These are phyloP conservation scores for Steinernema hermaphroditum DNA, from an alignment of 2,888 invertebrate genomes.

Conservation along the genomic window DNA sequence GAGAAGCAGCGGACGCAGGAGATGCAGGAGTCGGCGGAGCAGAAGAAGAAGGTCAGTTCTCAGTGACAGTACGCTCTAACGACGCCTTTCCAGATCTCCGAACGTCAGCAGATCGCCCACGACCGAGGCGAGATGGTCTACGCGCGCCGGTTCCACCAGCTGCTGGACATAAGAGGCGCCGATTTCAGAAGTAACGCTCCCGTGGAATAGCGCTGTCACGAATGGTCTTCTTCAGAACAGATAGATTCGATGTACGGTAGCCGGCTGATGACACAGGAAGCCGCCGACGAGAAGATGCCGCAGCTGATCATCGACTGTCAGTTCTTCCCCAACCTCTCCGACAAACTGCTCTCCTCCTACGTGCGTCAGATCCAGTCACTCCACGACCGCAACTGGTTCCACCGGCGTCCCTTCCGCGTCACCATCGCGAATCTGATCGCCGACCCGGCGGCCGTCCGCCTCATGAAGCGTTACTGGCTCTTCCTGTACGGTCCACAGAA, in stretches of 20 bases:
- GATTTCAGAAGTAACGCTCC: slow-evolving; percentile 43
- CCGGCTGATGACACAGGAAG: slow-evolving; percentile 35
- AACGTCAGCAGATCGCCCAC: slow-evolving; percentile 34
- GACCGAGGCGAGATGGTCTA: slow-evolving; percentile 49
- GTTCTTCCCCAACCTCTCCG: slow-evolving; percentile 36
- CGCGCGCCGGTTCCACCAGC: slow-evolving; percentile 43
- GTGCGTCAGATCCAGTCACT: slow-evolving; percentile 35
- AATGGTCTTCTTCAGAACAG: slow-evolving; percentile 38
- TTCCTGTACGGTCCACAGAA: slow-evolving; percentile 1
- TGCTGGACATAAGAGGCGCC: slow-evolving; percentile 44
- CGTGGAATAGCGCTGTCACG: not conserved
- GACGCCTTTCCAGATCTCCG: slow-evolving; percentile 34
- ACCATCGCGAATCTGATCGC: slow-evolving; percentile 35
- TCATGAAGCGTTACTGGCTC: slow-evolving; percentile 33
- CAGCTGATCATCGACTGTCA: slow-evolving; percentile 51
- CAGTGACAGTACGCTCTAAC: not conserved
- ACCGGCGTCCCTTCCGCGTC: slow-evolving; percentile 34
- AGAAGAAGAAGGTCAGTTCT: not conserved
- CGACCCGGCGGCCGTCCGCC: slow-evolving; percentile 31
- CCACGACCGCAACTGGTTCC: slow-evolving; percentile 37
- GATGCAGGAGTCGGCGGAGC: not conserved
- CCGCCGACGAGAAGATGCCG: slow-evolving; percentile 38
- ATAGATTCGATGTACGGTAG: slow-evolving; percentile 45
- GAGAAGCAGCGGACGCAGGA: slow-evolving; percentile 14
- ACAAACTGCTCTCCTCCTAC: slow-evolving; percentile 4